Evolutionary conservation across 2,888 invertebrate genomes (phyloP).

Genomic region (Cheilosia vulpina): DNA sequence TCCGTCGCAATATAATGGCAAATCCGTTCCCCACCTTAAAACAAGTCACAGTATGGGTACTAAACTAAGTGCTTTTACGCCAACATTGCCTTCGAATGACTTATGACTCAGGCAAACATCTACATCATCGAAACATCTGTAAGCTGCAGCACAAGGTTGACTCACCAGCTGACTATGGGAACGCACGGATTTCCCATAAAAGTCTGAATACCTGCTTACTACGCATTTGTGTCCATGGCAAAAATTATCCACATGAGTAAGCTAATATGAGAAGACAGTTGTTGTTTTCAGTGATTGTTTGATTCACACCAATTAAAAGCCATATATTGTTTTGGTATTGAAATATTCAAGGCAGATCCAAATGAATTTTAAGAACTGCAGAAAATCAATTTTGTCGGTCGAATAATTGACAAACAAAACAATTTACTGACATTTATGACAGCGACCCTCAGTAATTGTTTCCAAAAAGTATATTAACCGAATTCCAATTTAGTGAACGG

Average conservation of each 20-base stretch:
- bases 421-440: neutral
- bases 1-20: conserved; percentile 43
- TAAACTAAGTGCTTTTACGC: conserved; percentile 1
- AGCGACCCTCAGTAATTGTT: neutral
- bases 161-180: conserved; percentile 43
- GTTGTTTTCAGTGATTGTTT: neutral
- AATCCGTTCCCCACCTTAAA: conserved; percentile 46
- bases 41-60: conserved; percentile 23
- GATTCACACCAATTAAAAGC: too few relatives aligned
- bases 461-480: neutral
- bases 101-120: conserved; percentile 47
- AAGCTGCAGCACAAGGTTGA: conserved; percentile 52
- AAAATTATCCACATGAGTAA: conserved; percentile 14
- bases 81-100: conserved; percentile 37
- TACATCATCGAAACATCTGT: conserved; percentile 13
- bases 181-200: conserved; percentile 52
- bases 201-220: neutral
- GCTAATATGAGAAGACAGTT: conserved; percentile 1
- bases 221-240: conserved; percentile 23
- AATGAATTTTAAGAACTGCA: neutral
- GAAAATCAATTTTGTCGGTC: neutral
- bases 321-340: neutral
- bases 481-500: neutral
- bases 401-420: neutral
- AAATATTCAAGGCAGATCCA: neutral